Conservation (phyloP, 2,888 invertebrate genomes). For the Orthonychiurus folsomi region DNA sequence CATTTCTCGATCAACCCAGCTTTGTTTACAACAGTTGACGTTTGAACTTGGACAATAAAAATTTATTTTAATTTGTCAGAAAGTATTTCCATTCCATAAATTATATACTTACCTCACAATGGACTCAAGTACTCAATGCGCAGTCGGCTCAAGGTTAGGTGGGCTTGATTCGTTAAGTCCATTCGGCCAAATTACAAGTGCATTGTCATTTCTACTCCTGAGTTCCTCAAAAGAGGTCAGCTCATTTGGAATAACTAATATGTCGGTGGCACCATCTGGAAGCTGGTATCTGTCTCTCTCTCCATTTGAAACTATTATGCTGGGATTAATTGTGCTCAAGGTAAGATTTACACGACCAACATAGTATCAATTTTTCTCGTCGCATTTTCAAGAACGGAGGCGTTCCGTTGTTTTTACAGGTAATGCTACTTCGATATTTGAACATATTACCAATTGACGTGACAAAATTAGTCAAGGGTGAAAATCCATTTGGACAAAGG, state of each 20-base stretch:
- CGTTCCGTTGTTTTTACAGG: slow-evolving; percentile 24
- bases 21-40: no score
- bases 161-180: no score
- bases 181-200: no score
- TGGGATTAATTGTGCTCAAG: slow-evolving; percentile 36
- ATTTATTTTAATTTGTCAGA: no score
- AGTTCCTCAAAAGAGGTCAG: background rate
- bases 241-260: slow-evolving; percentile 22
- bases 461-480: slow-evolving; percentile 27
- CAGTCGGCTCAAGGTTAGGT: no score
- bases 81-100: no score
- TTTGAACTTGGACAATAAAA: no score
- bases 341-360: slow-evolving; percentile 13
- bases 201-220: background rate
- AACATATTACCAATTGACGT: slow-evolving; percentile 32
- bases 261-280: slow-evolving; percentile 34
- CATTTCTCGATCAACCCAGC: no score
- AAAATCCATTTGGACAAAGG: slow-evolving; percentile 22
- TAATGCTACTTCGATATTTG: slow-evolving; percentile 33
- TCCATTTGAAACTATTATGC: slow-evolving; percentile 36
- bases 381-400: no score
- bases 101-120: no score
- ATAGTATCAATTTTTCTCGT: background rate
- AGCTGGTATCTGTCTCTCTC: slow-evolving; percentile 35
- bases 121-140: no score